Conservation (phyloP, 1,140 invertebrate species). For the Latrodectus geometricus region DNA sequence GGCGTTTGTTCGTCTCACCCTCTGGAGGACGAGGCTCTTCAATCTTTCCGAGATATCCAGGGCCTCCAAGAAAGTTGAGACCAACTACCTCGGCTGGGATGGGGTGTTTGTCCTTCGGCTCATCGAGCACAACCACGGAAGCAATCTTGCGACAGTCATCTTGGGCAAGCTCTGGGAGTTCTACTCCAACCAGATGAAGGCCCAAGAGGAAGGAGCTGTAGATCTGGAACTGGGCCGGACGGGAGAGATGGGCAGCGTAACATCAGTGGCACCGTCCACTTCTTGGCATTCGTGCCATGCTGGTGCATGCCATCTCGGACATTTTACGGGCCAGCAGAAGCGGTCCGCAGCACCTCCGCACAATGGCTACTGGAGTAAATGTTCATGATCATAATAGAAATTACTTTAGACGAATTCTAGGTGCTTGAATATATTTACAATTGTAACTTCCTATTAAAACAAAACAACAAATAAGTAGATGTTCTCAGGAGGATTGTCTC, state of each 20-base stretch:
- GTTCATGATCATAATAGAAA: slow-evolving; percentile 58
- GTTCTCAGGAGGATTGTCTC: slow-evolving; percentile 3
- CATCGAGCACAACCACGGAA: slow-evolving; percentile 70
- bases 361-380: slow-evolving; percentile 66
- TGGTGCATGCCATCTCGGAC: slow-evolving; percentile 64
- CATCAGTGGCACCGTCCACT: slow-evolving; percentile 64
- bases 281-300: slow-evolving; percentile 66
- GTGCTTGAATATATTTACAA: slow-evolving; percentile 49
- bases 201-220: slow-evolving; percentile 64
- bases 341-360: slow-evolving; percentile 51
- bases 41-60: slow-evolving; percentile 67
- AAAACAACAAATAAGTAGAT: slow-evolving; percentile 36
- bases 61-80: slow-evolving; percentile 67
- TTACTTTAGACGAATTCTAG: neutral
- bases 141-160: slow-evolving; percentile 68
- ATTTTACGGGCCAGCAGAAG: slow-evolving; percentile 61
- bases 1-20: slow-evolving; percentile 68
- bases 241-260: slow-evolving; percentile 58
- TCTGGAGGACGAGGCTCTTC: slow-evolving; percentile 68
- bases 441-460: slow-evolving; percentile 25
- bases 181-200: slow-evolving; percentile 67
- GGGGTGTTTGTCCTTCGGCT: slow-evolving; percentile 69
- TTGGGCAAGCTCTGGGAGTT: slow-evolving; percentile 66
- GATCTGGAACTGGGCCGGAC: slow-evolving; percentile 55
- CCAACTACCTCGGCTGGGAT: slow-evolving; percentile 69